phyloP scores from a whole-genome alignment of 1,140 invertebrate species.

The Saxidomus purpurata region DNA sequence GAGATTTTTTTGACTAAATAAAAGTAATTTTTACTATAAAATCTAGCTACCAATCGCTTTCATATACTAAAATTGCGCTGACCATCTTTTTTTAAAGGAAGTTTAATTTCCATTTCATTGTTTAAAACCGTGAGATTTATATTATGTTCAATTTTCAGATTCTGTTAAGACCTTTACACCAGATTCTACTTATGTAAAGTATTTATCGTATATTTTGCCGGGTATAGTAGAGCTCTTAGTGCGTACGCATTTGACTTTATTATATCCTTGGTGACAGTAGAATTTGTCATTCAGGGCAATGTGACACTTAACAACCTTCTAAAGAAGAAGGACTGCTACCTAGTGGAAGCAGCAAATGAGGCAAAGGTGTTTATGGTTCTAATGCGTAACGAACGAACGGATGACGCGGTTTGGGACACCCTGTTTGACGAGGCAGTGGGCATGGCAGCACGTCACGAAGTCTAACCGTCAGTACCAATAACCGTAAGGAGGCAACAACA shows the following conservation, averaged over 20 bases:
- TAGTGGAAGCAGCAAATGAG: slow-evolving; percentile 32
- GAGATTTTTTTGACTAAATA: too few species aligned
- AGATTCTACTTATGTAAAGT: too few species aligned
- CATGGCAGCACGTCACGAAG: slow-evolving; percentile 3
- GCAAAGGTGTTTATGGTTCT: not conserved
- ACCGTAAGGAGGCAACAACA: slow-evolving; percentile 26
- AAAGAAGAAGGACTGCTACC: slow-evolving; percentile 19
- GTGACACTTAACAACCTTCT: slow-evolving; percentile 8
- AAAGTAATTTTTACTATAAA: too few species aligned
- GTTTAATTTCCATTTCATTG: too few species aligned
- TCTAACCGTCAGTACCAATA: slow-evolving; percentile 38
- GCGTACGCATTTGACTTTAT: slow-evolving; percentile 41
- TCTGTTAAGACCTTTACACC: too few species aligned
- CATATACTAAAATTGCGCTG: too few species aligned
- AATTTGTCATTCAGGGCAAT: slow-evolving; percentile 27
- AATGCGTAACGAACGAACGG: not conserved
- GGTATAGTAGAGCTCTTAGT: slow-evolving; percentile 16
- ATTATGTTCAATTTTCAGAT: too few species aligned
- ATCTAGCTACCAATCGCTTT: too few species aligned
- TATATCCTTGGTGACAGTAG: slow-evolving; percentile 12
- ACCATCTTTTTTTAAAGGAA: too few species aligned
- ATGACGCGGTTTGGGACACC: slow-evolving; percentile 5
- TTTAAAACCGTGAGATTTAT: too few species aligned
- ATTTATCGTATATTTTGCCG: too few species aligned
- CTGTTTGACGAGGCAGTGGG: slow-evolving; percentile 4